Evolutionary conservation across 2,797 vertebrate species (phyloP).

Genomic region (Todus mexicanus): DNA sequence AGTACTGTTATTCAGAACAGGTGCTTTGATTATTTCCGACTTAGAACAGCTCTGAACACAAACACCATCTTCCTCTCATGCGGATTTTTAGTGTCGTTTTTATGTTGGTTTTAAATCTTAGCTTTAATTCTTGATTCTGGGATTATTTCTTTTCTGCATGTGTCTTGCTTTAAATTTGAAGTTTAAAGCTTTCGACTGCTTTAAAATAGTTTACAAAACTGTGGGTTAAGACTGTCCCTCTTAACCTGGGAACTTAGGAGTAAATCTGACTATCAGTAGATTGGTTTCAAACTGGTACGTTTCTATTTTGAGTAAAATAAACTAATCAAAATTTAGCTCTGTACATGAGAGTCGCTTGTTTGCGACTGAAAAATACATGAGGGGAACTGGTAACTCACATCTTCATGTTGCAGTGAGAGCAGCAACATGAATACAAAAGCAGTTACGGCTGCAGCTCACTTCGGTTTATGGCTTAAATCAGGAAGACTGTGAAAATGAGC

Average conservation of each 20-base stretch:
- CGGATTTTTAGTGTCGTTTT: background rate
- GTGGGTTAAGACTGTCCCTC: background rate
- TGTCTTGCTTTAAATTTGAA: background rate
- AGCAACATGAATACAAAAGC: background rate
- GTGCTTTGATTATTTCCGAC: background rate
- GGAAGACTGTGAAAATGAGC: conserved; percentile 29
- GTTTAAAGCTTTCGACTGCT: background rate
- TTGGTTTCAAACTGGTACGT: background rate
- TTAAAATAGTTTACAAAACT: background rate
- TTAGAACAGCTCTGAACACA: background rate
- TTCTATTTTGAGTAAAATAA: background rate
- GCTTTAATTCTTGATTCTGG: background rate
- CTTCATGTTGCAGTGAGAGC: background rate
- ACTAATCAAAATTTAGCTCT: background rate
- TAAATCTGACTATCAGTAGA: background rate
- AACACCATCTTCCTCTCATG: background rate
- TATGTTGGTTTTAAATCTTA: background rate
- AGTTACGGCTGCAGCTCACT: background rate
- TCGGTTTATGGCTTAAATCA: background rate
- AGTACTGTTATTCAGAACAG: background rate
- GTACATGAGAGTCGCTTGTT: background rate
- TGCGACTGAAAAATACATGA: background rate
- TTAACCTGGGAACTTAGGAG: background rate
- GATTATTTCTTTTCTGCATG: fast-evolving
- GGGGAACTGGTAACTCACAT: background rate